Conservation (phyloP, 23 tunicate genomes). For the Styela plicata region DNA sequence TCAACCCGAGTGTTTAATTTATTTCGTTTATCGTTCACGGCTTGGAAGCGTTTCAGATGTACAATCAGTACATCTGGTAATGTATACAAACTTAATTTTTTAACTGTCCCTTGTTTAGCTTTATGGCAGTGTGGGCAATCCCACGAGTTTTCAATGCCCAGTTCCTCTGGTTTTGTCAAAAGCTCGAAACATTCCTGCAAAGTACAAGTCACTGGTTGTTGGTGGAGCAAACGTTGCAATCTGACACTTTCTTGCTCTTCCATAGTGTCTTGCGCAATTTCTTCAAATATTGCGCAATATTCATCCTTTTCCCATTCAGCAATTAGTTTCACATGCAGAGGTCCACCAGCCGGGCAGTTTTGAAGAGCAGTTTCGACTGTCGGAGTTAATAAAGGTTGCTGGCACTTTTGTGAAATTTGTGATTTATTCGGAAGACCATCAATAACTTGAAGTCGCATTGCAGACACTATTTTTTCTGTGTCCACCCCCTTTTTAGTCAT, state of each 20-base stretch:
- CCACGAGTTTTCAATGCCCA: slow-evolving; percentile 71
- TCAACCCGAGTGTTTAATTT: slow-evolving; percentile 76
- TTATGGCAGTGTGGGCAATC: slow-evolving; percentile 70
- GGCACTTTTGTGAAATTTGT: slow-evolving; percentile 35
- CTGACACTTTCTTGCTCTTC: slow-evolving; percentile 83
- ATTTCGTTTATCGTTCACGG: slow-evolving; percentile 50
- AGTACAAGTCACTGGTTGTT: slow-evolving; percentile 83
- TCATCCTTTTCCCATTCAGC: slow-evolving; percentile 74
- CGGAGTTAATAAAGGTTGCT: slow-evolving; percentile 55
- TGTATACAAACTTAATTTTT: slow-evolving; percentile 63
- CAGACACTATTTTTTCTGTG: slow-evolving; percentile 42
- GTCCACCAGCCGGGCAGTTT: slow-evolving; percentile 86
- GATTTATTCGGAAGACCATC: slow-evolving; percentile 69
- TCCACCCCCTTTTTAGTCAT: slow-evolving; percentile 62
- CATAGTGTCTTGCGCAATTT: slow-evolving; percentile 64
- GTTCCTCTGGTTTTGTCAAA: slow-evolving; percentile 54
- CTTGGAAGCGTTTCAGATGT: slow-evolving; percentile 73
- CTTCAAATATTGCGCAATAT: slow-evolving; percentile 51
- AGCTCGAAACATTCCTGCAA: slow-evolving; percentile 90
- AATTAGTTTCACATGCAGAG: slow-evolving; percentile 70
- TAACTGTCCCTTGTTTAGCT: slow-evolving; percentile 61
- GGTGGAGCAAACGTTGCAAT: slow-evolving; percentile 52
- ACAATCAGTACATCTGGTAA: slow-evolving; percentile 78
- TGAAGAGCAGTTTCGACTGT: slow-evolving; percentile 82
- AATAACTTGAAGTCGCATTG: slow-evolving; percentile 27